Evolutionary conservation across 2,888 invertebrate species (phyloP).

Genomic region (Drosophila gaucha): DNA sequence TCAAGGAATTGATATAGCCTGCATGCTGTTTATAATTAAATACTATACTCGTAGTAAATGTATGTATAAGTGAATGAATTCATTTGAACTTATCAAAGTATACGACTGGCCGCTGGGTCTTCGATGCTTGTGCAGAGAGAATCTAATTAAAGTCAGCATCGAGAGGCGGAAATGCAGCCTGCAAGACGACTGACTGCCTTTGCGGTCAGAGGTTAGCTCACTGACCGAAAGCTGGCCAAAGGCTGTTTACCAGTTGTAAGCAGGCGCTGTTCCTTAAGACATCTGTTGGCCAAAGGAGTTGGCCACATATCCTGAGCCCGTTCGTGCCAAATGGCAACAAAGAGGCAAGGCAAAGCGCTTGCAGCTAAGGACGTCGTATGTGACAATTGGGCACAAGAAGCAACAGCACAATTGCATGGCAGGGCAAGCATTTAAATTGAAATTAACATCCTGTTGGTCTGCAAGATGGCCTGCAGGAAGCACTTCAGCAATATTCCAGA

Average conservation of each 20-base stretch:
- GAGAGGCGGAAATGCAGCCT: conserved; percentile 52
- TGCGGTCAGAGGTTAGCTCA: conserved; percentile 46
- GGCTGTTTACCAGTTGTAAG: conserved; percentile 40
- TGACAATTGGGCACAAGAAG: conserved; percentile 44
- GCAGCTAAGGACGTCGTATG: conserved; percentile 64
- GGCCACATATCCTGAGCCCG: conserved; percentile 12
- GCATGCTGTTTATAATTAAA: conserved; percentile 7
- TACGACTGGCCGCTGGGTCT: conserved; percentile 14
- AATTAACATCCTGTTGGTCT: conserved; percentile 72
- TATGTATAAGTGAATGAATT: conserved; percentile 48
- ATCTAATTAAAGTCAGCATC: conserved; percentile 70
- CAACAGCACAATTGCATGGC: conserved; percentile 27
- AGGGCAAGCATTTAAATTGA: conserved; percentile 72
- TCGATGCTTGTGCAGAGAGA: conserved; percentile 22
- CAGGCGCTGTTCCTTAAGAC: conserved; percentile 43
- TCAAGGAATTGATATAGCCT: background rate
- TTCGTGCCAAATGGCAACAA: conserved; percentile 33
- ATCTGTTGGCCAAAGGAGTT: conserved; percentile 37
- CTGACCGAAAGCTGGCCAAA: conserved; percentile 31
- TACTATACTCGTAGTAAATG: background rate
- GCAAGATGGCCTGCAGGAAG: conserved; percentile 49
- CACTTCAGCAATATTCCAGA: conserved; percentile 40
- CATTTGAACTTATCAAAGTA: conserved; percentile 42
- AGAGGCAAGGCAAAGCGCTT: conserved; percentile 39
- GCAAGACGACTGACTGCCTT: conserved; percentile 22